Percentiles rank a stretch among this genome's conserved stretches.
phyloP scores from a whole-genome alignment of 2,888 invertebrate species.

The Ganaspis brasiliensis region DNA sequence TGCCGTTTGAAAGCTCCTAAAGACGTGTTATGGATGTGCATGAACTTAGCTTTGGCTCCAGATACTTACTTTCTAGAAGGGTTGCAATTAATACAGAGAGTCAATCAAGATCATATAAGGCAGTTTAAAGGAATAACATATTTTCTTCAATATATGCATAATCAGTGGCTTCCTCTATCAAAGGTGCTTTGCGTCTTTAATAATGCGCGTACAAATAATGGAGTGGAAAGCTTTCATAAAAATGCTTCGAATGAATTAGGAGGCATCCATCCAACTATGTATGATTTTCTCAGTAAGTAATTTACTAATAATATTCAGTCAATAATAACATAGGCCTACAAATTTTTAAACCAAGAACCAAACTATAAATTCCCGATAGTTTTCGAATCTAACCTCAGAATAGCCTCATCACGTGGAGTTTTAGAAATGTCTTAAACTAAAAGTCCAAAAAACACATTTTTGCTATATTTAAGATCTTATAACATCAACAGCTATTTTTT shows the following conservation, averaged over 20 bases:
- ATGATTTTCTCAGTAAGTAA: neutral
- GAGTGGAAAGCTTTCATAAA: neutral
- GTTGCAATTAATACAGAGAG: neutral
- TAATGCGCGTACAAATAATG: neutral
- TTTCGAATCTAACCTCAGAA: too few species aligned
- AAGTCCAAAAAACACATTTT: too few species aligned
- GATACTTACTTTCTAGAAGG: neutral
- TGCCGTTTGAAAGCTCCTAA: neutral
- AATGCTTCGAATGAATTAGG: neutral
- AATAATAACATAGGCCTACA: too few species aligned
- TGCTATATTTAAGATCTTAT: too few species aligned
- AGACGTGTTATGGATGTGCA: neutral
- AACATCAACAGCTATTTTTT: too few species aligned
- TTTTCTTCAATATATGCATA: neutral
- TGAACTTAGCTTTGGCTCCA: neutral
- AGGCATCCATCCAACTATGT: neutral
- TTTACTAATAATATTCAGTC: too few species aligned
- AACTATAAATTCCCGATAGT: too few species aligned
- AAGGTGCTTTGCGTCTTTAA: neutral
- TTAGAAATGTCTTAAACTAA: too few species aligned
- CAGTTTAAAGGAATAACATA: neutral
- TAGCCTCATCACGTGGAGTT: too few species aligned
- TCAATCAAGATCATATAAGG: neutral
- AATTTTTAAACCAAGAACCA: too few species aligned
- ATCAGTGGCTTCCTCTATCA: neutral